A percentile compares a stretch with the other conserved stretches of the same genome.
Conservation (phyloP, 2,888 invertebrate genomes). For the Merodon equestris region DNA sequence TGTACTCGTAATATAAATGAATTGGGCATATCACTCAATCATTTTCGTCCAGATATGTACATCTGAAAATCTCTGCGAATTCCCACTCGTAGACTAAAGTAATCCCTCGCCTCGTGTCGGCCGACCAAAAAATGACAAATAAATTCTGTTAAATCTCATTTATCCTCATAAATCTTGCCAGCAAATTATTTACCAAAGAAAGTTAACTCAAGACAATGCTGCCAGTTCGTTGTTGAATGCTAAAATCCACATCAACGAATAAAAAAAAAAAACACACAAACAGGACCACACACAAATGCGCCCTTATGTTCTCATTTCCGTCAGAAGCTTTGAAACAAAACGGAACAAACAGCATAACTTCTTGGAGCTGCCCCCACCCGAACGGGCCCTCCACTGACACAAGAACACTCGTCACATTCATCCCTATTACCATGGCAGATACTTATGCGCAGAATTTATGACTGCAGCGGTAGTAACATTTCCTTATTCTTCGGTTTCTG, state of each 20-base stretch:
- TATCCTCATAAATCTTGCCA: constrained; percentile 63
- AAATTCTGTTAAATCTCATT: constrained; percentile 57
- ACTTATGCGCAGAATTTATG: constrained; percentile 68
- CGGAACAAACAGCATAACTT: constrained; percentile 55
- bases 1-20: no score
- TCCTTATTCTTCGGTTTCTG: constrained; percentile 26
- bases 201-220: constrained; percentile 66
- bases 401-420: constrained; percentile 60
- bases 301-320: constrained; percentile 66
- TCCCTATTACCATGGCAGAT: constrained; percentile 65
- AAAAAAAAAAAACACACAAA: neutral
- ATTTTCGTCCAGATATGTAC: no score
- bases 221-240: constrained; percentile 44
- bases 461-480: constrained; percentile 62
- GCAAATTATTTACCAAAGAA: constrained; percentile 65
- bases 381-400: neutral
- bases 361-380: neutral
- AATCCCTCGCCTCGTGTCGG: no score
- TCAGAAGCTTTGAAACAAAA: constrained; percentile 42
- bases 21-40: no score
- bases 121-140: constrained; percentile 37
- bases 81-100: no score
- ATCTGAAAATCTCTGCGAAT: no score
- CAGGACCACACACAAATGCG: constrained; percentile 54
- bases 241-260: constrained; percentile 22